Evolutionary conservation across 2,888 invertebrate species (phyloP).

Genomic region (Pollenia amentaria): DNA sequence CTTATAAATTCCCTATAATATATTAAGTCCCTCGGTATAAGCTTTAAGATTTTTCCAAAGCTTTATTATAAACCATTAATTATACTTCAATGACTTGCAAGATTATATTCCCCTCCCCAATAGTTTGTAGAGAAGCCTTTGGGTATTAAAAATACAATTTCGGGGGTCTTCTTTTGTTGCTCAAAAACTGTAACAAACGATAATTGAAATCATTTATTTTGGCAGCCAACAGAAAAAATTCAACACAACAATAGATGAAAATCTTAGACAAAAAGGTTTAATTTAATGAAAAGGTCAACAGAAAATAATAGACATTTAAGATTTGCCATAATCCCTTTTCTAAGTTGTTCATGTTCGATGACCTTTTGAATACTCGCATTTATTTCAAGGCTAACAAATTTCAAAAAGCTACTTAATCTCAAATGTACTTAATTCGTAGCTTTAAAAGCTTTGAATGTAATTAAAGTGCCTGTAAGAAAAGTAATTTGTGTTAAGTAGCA

Average conservation of each 20-base stretch:
- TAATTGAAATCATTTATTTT: constrained; percentile 39
- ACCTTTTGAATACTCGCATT: constrained; percentile 20
- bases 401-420: constrained; percentile 2
- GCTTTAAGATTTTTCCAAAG: background rate
- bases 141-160: background rate
- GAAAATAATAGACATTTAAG: background rate
- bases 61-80: background rate
- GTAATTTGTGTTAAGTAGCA: background rate
- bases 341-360: constrained; percentile 1
- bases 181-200: background rate
- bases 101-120: background rate
- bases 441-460: constrained; percentile 19
- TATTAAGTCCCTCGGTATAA: background rate
- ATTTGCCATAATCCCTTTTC: constrained; percentile 2
- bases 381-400: constrained; percentile 4
- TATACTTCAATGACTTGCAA: background rate
- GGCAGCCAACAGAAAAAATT: background rate
- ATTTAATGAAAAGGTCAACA: constrained; percentile 43
- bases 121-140: background rate
- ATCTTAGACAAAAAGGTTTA: background rate
- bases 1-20: too few species aligned
- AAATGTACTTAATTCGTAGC: background rate
- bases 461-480: constrained; percentile 1
- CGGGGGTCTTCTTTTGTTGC: background rate
- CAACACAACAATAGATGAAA: background rate